Evolutionary conservation across 2,888 invertebrate genomes (phyloP).

Genomic region (Chrysomela aeneicollis): DNA sequence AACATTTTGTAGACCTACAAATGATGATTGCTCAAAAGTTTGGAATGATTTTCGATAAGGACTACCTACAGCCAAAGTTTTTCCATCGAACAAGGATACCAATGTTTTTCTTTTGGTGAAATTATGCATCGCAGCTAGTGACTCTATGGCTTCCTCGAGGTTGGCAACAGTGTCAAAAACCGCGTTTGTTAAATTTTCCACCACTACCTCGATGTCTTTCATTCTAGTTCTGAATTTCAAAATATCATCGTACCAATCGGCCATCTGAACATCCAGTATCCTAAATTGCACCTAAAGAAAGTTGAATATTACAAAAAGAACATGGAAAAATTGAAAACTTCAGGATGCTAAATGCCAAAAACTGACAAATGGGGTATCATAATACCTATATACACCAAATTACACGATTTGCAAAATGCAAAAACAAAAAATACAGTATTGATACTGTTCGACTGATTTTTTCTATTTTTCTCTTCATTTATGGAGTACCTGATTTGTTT

Average conservation of each 20-base stretch:
- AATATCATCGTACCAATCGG: slow-evolving; percentile 84
- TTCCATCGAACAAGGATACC: slow-evolving; percentile 72
- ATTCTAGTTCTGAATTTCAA: slow-evolving; percentile 68
- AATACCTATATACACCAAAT: too few species aligned
- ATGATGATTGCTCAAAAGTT: not conserved
- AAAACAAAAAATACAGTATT: too few species aligned
- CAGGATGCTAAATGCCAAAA: too few species aligned
- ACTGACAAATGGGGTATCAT: too few species aligned
- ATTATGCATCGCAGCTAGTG: slow-evolving; percentile 79
- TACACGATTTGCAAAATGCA: too few species aligned
- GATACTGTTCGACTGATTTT: too few species aligned
- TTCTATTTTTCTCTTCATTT: too few species aligned
- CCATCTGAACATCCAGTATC: slow-evolving; percentile 80
- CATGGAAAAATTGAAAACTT: too few species aligned
- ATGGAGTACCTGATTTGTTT: too few species aligned
- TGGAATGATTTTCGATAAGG: too few species aligned
- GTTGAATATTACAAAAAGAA: too few species aligned
- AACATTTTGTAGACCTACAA: slow-evolving; percentile 77
- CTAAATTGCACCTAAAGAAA: slow-evolving; percentile 64
- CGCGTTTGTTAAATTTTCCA: slow-evolving; percentile 81
- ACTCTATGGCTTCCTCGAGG: slow-evolving; percentile 81
- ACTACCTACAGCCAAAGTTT: too few species aligned
- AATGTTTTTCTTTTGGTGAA: slow-evolving; percentile 79
- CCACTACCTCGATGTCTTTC: slow-evolving; percentile 76
- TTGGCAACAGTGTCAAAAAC: slow-evolving; percentile 82